These are phyloP conservation scores for Epirrita christyi DNA, from an alignment of 2,888 invertebrate genomes.

Conservation along the genomic window DNA sequence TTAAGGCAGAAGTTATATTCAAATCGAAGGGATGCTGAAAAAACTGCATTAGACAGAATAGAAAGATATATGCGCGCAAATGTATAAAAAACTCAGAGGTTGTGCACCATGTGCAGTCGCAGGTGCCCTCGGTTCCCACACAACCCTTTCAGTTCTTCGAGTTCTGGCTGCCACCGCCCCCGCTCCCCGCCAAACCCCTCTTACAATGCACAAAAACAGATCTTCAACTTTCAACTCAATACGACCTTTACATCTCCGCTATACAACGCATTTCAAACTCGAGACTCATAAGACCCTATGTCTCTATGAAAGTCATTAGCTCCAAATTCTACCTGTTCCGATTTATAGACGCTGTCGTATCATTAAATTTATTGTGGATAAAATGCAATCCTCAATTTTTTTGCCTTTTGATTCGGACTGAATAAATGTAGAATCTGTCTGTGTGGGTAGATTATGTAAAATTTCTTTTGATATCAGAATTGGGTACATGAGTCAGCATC, in stretches of 20 bases:
- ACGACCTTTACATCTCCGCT: constrained; percentile 28
- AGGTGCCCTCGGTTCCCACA: constrained; percentile 85
- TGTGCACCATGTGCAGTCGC: constrained; percentile 82
- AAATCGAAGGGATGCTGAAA: constrained; percentile 60
- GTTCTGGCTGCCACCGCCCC: constrained; percentile 57
- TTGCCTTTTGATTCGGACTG: constrained; percentile 64
- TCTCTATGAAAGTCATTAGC: constrained; percentile 59
- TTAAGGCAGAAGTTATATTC: constrained; percentile 36
- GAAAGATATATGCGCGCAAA: constrained; percentile 75
- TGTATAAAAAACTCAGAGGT: constrained; percentile 75
- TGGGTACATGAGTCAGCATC: constrained; percentile 37
- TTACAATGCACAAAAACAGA: constrained; percentile 63
- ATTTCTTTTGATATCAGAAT: constrained; percentile 35
- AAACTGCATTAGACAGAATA: constrained; percentile 72
- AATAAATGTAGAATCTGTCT: constrained; percentile 46
- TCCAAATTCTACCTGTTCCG: constrained; percentile 82
- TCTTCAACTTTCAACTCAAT: constrained; percentile 44
- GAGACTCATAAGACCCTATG: constrained; percentile 46
- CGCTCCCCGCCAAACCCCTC: constrained; percentile 57
- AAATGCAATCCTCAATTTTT: constrained; percentile 81
- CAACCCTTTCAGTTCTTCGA: constrained; percentile 80
- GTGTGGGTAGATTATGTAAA: constrained; percentile 40
- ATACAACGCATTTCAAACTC: constrained; percentile 18
- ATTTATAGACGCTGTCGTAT: constrained; percentile 83
- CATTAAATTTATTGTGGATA: constrained; percentile 84